phyloP scores from a whole-genome alignment of 1,140 invertebrate genomes.

The Platyscapa corneri region DNA sequence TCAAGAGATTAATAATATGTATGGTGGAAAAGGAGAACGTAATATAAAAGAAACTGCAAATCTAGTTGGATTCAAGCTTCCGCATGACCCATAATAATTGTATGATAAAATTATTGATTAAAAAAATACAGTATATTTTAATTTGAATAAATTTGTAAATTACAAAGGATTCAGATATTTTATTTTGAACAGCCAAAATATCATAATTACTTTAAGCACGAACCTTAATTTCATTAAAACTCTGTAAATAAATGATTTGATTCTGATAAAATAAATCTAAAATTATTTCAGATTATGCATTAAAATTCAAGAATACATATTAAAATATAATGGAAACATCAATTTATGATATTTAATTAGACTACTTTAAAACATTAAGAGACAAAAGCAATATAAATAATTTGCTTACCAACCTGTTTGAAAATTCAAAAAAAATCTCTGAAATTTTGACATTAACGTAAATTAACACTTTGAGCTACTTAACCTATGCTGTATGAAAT shows the following conservation, averaged over 20 bases:
- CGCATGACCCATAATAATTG: slow-evolving; percentile 83
- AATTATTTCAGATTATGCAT: too few relatives aligned
- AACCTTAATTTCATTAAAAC: too few relatives aligned
- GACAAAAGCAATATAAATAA: too few relatives aligned
- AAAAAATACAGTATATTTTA: not conserved
- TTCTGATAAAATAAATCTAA: too few relatives aligned
- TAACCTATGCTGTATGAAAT: not conserved
- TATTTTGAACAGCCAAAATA: too few relatives aligned
- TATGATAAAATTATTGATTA: not conserved
- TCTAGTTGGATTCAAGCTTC: slow-evolving; percentile 89
- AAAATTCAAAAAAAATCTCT: too few relatives aligned
- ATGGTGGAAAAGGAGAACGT: slow-evolving; percentile 85
- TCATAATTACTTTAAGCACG: too few relatives aligned
- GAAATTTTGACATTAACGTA: not conserved
- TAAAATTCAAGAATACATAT: too few relatives aligned
- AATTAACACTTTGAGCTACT: not conserved
- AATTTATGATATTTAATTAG: too few relatives aligned
- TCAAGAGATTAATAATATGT: slow-evolving; percentile 82
- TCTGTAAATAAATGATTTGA: too few relatives aligned
- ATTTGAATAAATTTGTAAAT: slow-evolving; percentile 46
- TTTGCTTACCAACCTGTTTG: too few relatives aligned
- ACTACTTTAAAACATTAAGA: not conserved
- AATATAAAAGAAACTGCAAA: slow-evolving; percentile 84
- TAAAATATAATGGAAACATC: too few relatives aligned
- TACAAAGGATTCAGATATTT: not conserved